Evolutionary conservation across 2,888 invertebrate genomes (phyloP), one percentile per base, ranked within the genome.

Genomic region (Brenthis ino): DNA sequence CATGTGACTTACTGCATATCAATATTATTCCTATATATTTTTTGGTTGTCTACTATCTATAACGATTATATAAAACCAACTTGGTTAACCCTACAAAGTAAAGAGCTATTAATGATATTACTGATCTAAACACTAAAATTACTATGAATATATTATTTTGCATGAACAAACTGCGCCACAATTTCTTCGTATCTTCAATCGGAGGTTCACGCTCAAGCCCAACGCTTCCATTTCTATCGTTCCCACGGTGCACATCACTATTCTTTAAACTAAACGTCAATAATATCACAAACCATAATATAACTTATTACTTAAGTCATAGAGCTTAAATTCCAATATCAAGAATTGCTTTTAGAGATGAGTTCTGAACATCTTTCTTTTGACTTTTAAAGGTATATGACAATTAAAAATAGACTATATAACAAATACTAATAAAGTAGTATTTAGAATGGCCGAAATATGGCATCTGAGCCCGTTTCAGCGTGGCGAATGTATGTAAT

Each of bases 161-260:
- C 74, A 72, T 72, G 72, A 75, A 74, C 75, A 78, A 76, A 77
- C 73, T 74, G 70, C 72, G 75, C 73, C 75, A 75, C 71, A 74
- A 71, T 72, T 74, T 74, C 74, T 74, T 72, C 75, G 73, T 87
- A 90, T 90, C 89, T 80, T 75, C 69, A 76, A 89, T 88, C 88
- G 77, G 80, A 88, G 76, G 80, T 82, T 85, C 81, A 79, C 83
- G 85, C 82, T 87, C 84, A 83, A 83, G 80, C 82, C 80, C 70
- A 69, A 79, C 76, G 81, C 84, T 87, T 85, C 86, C 83, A 87
- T 80, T 77, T 75, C 75, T 81, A 84, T 82, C 80, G 86, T 91
- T 91, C 91, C 91, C 91, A 91, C 91, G 91, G 81, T 80, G 82
- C 82, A 84, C 87, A 86, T 88, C 88, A 86, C 83, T 78, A 81